Evolutionary conservation across 2,797 vertebrate species (phyloP).

Genomic region (Myotis vivesi): DNA sequence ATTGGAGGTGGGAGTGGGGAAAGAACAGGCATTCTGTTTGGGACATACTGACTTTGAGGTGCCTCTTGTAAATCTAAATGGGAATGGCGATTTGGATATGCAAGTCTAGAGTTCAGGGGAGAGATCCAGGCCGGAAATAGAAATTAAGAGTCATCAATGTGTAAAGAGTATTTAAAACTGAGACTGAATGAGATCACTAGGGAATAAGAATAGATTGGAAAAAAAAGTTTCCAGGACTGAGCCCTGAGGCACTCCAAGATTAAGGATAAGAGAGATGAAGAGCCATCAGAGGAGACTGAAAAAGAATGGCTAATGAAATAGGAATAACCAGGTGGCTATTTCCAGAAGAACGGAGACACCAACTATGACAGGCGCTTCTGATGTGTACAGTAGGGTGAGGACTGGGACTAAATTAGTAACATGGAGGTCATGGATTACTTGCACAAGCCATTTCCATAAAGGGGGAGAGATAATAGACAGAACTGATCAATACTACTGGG

Average conservation of each 20-base stretch:
- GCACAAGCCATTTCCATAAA: background rate
- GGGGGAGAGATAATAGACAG: background rate
- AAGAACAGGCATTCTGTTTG: background rate
- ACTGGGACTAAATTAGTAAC: background rate
- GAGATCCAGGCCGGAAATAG: background rate
- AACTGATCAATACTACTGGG: background rate
- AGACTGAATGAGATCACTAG: background rate
- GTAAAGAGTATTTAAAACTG: background rate
- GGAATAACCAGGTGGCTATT: background rate
- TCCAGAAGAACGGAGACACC: background rate
- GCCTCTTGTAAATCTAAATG: background rate
- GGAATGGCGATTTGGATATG: background rate
- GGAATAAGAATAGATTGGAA: background rate
- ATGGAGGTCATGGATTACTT: background rate
- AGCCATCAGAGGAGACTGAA: background rate
- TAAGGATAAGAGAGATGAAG: background rate
- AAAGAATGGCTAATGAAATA: background rate
- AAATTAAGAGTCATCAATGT: background rate
- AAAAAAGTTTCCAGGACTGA: background rate
- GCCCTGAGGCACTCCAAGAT: background rate
- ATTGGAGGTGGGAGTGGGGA: background rate
- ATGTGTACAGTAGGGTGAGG: background rate
- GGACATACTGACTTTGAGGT: background rate
- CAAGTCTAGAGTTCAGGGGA: background rate
- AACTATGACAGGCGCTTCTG: background rate